Percentiles rank a stretch among this genome's conserved stretches.
phyloP scores from a whole-genome alignment of 1,140 invertebrate genomes.

The Thalassaphorura encarpata region DNA sequence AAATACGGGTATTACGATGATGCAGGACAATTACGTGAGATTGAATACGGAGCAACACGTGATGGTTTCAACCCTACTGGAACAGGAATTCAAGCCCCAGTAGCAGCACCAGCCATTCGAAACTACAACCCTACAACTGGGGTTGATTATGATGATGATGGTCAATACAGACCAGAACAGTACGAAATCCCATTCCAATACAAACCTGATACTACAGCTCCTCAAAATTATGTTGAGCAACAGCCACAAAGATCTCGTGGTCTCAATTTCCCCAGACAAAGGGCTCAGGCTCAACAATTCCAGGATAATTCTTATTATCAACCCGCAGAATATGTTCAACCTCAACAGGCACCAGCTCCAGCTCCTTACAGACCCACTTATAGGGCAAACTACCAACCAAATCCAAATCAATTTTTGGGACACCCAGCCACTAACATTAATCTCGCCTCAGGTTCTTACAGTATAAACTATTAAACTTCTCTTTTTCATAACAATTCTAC shows the following conservation, averaged over 20 bases:
- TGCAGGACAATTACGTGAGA: constrained; percentile 57
- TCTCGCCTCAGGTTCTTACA: constrained; percentile 56
- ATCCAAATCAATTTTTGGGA: too few species aligned
- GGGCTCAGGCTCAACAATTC: constrained; percentile 19
- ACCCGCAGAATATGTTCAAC: constrained; percentile 39
- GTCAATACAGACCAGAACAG: constrained; percentile 8
- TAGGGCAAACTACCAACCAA: constrained; percentile 35
- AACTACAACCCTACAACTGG: not conserved
- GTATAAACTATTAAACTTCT: constrained; percentile 50
- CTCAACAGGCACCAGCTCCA: constrained; percentile 36
- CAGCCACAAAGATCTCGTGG: not conserved
- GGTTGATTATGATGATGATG: constrained; percentile 13
- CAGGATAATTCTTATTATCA: constrained; percentile 31
- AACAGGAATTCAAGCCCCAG: constrained; percentile 65
- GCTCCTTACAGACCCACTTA: constrained; percentile 38
- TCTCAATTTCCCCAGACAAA: not conserved
- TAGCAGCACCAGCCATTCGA: constrained; percentile 46
- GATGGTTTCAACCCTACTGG: constrained; percentile 65
- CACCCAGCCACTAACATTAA: constrained; percentile 55
- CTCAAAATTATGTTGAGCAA: constrained; percentile 30
- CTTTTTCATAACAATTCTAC: not conserved
- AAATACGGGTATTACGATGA: constrained; percentile 53
- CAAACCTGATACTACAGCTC: constrained; percentile 40
- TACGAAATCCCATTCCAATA: constrained; percentile 34
- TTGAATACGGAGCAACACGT: constrained; percentile 66